Evolutionary conservation across 2,113 vertebrate genomes (phyloP).

Genomic region (Ursus arctos): DNA sequence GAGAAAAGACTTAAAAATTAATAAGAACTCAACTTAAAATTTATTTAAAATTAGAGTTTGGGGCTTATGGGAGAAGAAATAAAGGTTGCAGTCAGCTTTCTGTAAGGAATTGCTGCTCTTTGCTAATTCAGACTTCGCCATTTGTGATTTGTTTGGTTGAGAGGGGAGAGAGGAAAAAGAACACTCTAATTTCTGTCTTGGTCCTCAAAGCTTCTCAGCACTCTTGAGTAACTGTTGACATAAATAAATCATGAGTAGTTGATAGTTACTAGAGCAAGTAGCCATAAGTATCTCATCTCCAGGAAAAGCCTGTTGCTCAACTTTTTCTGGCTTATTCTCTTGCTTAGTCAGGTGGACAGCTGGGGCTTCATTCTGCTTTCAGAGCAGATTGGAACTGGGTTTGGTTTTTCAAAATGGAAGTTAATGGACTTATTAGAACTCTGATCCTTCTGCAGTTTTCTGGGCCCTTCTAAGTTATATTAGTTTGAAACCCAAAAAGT

Average conservation of each 20-base stretch:
- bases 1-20: constrained; percentile 30
- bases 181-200: constrained; percentile 16
- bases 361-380: constrained; percentile 52
- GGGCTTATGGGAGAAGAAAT: background rate
- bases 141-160: background rate
- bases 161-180: background rate
- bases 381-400: constrained; percentile 46
- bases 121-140: background rate
- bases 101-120: background rate
- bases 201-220: background rate
- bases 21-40: constrained; percentile 16
- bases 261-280: constrained; percentile 45
- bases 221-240: constrained; percentile 45
- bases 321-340: constrained; percentile 61
- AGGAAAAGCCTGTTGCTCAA: constrained; percentile 75
- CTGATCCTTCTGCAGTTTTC: constrained; percentile 29
- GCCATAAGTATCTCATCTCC: constrained; percentile 36
- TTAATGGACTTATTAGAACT: background rate
- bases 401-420: constrained; percentile 56
- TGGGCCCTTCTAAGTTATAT: background rate
- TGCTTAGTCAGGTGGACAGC: constrained; percentile 67
- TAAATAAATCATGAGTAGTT: constrained; percentile 57
- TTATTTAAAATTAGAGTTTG: constrained; percentile 31
- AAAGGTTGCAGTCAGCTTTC: background rate
- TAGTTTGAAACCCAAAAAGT: constrained; percentile 30